Conservation (phyloP, 2,113 vertebrate species). For the Muscicapa adusta region DNA sequence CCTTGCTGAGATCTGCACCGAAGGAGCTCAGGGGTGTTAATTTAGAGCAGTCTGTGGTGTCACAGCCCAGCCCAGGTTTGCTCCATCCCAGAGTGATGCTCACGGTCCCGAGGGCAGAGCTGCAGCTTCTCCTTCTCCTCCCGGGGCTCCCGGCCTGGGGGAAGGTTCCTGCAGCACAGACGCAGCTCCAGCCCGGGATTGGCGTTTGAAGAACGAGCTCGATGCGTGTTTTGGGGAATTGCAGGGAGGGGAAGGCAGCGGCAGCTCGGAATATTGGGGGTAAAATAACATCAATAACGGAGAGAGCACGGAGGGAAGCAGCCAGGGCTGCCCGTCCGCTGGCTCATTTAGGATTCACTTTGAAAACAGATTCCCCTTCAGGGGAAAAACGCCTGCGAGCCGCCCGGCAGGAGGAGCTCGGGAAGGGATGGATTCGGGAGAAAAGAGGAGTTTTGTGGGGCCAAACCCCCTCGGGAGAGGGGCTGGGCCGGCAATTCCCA, state of each 20-base stretch:
- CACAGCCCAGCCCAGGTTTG: fast-evolving
- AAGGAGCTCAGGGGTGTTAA: background rate
- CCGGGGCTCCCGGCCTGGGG: background rate
- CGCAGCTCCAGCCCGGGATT: background rate
- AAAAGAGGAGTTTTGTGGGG: background rate
- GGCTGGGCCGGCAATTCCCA: fast-evolving
- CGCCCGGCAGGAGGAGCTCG: background rate
- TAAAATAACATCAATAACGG: background rate
- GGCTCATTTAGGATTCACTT: constrained; percentile 27
- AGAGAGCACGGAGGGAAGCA: background rate
- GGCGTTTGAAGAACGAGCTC: background rate
- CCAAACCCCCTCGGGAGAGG: fast-evolving
- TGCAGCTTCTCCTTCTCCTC: background rate
- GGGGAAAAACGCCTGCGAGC: background rate
- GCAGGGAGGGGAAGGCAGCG: background rate
- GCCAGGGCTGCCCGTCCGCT: background rate
- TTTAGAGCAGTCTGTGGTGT: background rate
- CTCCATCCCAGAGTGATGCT: background rate
- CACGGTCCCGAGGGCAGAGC: fast-evolving
- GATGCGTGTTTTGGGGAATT: background rate
- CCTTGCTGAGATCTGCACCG: background rate
- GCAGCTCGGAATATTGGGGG: background rate
- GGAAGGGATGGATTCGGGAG: background rate
- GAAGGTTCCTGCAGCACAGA: background rate
- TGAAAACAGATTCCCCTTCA: background rate